Evolutionary conservation across 37 sponge, comb jelly and placozoan genomes (phyloP).

Genomic region (Haliclona indistincta): DNA sequence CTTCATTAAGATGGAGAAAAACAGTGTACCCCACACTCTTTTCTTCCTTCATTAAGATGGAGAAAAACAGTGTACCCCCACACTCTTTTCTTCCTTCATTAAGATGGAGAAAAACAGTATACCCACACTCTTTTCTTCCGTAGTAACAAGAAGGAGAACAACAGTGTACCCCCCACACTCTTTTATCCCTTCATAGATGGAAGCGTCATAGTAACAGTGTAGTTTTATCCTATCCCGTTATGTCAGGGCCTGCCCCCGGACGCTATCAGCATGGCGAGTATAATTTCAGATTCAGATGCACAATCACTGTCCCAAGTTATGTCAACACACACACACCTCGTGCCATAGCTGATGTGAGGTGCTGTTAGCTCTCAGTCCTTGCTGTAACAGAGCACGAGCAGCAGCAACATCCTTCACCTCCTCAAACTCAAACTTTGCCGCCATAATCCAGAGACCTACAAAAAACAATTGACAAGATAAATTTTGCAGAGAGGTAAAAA

Average conservation of each 20-base stretch:
- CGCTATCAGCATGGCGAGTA: no score
- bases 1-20: no score
- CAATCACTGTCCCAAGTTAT: neutral
- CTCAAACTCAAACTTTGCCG: conserved; percentile 85
- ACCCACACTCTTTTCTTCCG: no score
- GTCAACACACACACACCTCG: conserved; percentile 42
- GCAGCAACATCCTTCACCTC: conserved; percentile 54
- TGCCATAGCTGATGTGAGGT: conserved; percentile 71
- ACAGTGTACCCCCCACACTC: no score
- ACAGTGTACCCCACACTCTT: no score
- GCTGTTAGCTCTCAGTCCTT: conserved; percentile 67
- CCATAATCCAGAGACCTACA: conserved; percentile 83
- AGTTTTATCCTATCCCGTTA: neutral
- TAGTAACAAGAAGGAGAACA: no score
- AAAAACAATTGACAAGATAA: neutral
- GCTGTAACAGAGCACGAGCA: conserved; percentile 67
- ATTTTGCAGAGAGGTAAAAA: neutral
- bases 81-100: no score
- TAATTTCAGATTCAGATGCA: neutral
- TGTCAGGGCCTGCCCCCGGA: neutral
- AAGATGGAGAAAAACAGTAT: no score
- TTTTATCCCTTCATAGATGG: neutral
- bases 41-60: no score
- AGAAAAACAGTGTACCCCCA: no score
- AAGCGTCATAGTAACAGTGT: neutral